Base-by-base conservation (phyloP, 2,797 vertebrate species). In the Crocidura indochinensis region DNA sequence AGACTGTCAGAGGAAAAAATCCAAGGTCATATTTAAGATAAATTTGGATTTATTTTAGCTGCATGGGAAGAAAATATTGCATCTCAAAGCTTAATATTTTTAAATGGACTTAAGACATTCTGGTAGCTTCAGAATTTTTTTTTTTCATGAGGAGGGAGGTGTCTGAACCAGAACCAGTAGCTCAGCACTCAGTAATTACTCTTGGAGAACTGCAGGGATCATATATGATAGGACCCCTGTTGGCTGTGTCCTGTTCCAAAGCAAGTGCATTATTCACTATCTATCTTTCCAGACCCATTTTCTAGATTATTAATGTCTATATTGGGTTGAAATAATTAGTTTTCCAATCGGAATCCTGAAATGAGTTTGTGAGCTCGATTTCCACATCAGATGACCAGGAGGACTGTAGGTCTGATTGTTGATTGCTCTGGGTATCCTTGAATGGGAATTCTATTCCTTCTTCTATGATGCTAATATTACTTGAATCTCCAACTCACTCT, bases 401-500 rank as follows among this genome's bases (percentile, higher is more conserved):
- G 27, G 12, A 14, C 80, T 29, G 20, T n/a, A 71, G 10, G 22
- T 44, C 29, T 20, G 65, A 71, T 2, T 2, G 9, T 17, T 67
- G 71, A 31, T 8, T 60, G 26, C 15, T 79, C 51, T 31, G 24
- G 64, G 68, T 46, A 88, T 72, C 84, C 79, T 29, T 76, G 67
- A 78, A 38, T 79, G 56, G 76, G 49, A 26, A 69, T 71, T n/a
- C 31, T 44, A 17, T 10, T 81, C 80, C 67, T 76, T 81, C 51
- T n/a, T 68, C 31, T n/a, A n/a, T 46, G 15, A n/a, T 46, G 15
- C 26, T 88, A 53, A 81, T 53, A 78, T 3, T 47, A 68, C 67
- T 92, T 84, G 78, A 82, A 88, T 90, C 85, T 84, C 47, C 38
- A 31, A 19, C 19, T 27, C 46, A 27, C 29, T 93, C 91, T 73